Base-by-base conservation (phyloP, 2,888 invertebrate species). In the Aporophyla lueneburgensis region DNA sequence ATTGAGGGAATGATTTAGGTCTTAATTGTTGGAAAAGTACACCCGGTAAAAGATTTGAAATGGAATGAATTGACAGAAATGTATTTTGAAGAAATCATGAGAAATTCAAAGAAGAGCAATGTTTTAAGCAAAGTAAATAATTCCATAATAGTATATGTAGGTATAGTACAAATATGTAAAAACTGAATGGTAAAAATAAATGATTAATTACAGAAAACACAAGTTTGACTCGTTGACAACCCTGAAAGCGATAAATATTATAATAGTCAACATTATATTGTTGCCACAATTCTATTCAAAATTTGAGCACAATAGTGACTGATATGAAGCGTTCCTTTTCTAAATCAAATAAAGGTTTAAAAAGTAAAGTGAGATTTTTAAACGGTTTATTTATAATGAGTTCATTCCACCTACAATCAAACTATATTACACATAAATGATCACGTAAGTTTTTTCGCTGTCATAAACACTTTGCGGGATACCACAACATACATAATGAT, bases 231-330 rank as follows among this genome's bases (percentile, higher is more conserved):
- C 4, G 10, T 33, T 51, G 81, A 59, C 65, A 78, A 68, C 78
- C 83, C 63, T 83, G 6, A 58, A 71, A 53, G 14, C 61, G 56
- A 70, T 65, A 24, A 19, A n/a, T 49, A 68, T 62, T 82, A 59
- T 56, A 58, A 49, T 66, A 54, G 54, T 72, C 33, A n/a, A n/a
- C n/a, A n/a, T n/a, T 56, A 72, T 56, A 83, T 83, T 81, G 51
- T 68, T 65, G 43, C 56, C 33, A 68, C 46, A 62, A 49, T 76
- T 76, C 70, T 53, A 67, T 82, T 67, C 56, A 72, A 61, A 78
- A 78, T 83, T 2, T 27, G 51, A 65, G 78, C 49, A 68, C 63
- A 72, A 65, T 56, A n/a, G n/a, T n/a, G n/a, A n/a, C n/a, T n/a
- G n/a, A n/a, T n/a, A n/a, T n/a, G n/a, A n/a, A n/a, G 14, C 43